Base-by-base conservation (phyloP, 37 sponge, comb jelly and placozoan species). In the Halisarca cf. caerulea region DNA sequence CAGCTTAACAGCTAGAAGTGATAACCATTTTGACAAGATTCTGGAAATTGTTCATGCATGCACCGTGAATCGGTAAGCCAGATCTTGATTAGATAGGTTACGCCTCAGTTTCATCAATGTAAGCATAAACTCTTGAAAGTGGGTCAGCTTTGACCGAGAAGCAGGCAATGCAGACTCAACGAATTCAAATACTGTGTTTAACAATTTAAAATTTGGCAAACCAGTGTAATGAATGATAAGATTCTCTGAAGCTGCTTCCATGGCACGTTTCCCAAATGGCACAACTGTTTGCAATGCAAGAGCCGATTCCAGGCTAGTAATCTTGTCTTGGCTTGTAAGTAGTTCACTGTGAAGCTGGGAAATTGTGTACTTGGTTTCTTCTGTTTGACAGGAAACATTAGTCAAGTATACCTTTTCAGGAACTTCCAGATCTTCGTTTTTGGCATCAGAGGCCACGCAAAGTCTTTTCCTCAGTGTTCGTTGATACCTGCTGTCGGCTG, bases 31-130 rank as follows among this genome's bases (percentile, higher is more conserved):
- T 0, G 41, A 7, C 9, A 89, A 60, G 8, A 86, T 71, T 6
- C 88, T 64, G 41, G 83, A 79, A 8, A 84, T 61, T 5, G 93
- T 92, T 28, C 87, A 73, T 4, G 7, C 4, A 60, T 37, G 47
- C 40, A 92, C 74, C n/a, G n/a, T n/a, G n/a, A n/a, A n/a, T n/a
- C n/a, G n/a, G n/a, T n/a, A n/a, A n/a, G n/a, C n/a, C n/a, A n/a
- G n/a, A n/a, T n/a, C n/a, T n/a, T n/a, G n/a, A n/a, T n/a, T n/a
- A n/a, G n/a, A n/a, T n/a, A n/a, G n/a, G n/a, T n/a, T n/a, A n/a
- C n/a, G n/a, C n/a, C n/a, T n/a, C n/a, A n/a, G n/a, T n/a, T n/a
- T n/a, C n/a, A n/a, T n/a, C n/a, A n/a, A n/a, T n/a, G n/a, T n/a
- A n/a, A n/a, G n/a, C n/a, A n/a, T n/a, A n/a, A n/a, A n/a, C n/a